These are phyloP conservation scores for Nothocercus nigrocapillus DNA, from an alignment of 2,113 vertebrate genomes.

Conservation along the genomic window DNA sequence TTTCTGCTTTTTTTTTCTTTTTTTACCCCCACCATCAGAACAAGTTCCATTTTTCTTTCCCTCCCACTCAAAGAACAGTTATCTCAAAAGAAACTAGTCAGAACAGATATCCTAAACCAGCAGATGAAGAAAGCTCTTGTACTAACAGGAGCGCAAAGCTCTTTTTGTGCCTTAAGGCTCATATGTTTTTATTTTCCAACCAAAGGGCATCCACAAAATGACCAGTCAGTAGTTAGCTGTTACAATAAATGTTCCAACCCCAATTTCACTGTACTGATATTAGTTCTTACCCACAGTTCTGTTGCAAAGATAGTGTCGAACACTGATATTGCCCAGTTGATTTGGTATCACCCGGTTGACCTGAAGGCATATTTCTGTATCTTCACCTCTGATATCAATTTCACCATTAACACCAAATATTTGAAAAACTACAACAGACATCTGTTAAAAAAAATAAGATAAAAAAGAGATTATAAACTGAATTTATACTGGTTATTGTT, in stretches of 20 bases:
- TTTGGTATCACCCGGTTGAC: constrained; percentile 87
- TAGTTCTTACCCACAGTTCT: constrained; percentile 88
- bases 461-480: constrained; percentile 37
- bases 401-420: constrained; percentile 89
- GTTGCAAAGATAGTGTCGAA: constrained; percentile 93
- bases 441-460: constrained; percentile 77
- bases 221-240: too few species aligned
- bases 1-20: neutral
- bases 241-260: neutral
- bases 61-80: neutral
- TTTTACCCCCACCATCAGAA: neutral
- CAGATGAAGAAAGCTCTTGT: neutral
- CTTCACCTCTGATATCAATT: constrained; percentile 90
- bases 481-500: neutral
- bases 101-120: neutral
- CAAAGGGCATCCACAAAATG: neutral
- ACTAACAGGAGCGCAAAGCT: neutral
- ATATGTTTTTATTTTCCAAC: neutral
- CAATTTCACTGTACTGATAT: neutral
- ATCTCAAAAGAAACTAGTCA: neutral
- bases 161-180: neutral
- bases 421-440: constrained; percentile 95
- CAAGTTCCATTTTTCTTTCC: neutral
- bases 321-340: constrained; percentile 92
- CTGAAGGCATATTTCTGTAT: constrained; percentile 88